Conservation (phyloP, 1,140 invertebrate species). For the Bombus affinis region DNA sequence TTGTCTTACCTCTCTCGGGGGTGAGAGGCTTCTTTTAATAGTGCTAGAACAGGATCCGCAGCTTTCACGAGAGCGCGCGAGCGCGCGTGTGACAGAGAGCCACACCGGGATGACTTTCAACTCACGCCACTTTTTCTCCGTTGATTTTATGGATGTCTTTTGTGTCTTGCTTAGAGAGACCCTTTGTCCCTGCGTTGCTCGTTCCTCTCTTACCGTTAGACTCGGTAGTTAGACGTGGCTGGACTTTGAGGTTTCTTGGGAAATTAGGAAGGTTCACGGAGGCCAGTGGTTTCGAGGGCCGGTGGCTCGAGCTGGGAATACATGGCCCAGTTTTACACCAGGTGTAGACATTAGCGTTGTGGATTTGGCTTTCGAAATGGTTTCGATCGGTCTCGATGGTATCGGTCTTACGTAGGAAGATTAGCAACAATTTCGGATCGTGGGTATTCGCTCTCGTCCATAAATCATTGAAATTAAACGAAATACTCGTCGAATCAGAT, state of each 20-base stretch:
- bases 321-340: not conserved
- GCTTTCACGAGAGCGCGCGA: slow-evolving; percentile 5
- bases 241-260: slow-evolving; percentile 3
- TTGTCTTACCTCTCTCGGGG: slow-evolving; percentile 37
- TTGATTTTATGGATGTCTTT: slow-evolving; percentile 47
- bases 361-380: not conserved
- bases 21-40: slow-evolving; percentile 64
- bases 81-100: not conserved
- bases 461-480: too few relatives aligned
- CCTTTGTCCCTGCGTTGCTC: slow-evolving; percentile 35
- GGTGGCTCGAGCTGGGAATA: not conserved
- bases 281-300: not conserved
- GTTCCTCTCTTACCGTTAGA: not conserved
- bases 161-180: not conserved
- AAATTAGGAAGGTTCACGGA: not conserved
- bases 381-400: not conserved
- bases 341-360: too few relatives aligned
- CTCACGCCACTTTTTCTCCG: slow-evolving; percentile 39
- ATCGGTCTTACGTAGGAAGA: not conserved
- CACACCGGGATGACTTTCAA: slow-evolving; percentile 54
- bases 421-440: not conserved
- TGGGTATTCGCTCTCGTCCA: not conserved
- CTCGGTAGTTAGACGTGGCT: not conserved
- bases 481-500: too few relatives aligned
- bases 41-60: slow-evolving; percentile 51